Base-by-base conservation (phyloP, 2,113 vertebrate genomes). In the Danionella cerebrum region DNA sequence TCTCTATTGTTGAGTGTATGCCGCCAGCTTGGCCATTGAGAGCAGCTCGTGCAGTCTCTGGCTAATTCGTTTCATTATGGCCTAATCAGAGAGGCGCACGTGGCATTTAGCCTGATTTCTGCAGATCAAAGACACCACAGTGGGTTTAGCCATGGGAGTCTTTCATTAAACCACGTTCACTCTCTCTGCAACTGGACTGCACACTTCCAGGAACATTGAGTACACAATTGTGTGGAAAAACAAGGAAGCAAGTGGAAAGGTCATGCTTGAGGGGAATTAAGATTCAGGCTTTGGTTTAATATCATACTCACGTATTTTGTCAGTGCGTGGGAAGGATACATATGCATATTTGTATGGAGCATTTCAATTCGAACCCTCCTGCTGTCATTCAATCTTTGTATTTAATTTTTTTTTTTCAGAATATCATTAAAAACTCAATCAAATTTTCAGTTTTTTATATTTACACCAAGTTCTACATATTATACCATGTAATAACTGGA, bases 31-130 rank as follows among this genome's bases (percentile, higher is more conserved):
- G 24, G 27, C 31, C 44, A 5, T 35, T 24, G 60, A 48, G 60
- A 50, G 27, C 19, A n/a, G 19, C 16, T 64, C 47, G 36, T 41
- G 25, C 63, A 8, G 65, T 50, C 52, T 67, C 54, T 16, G 47
- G 65, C 60, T 76, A 76, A 76, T 76, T 72, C 66, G 60, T 69
- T 66, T 72, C 71, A 76, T 76, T 72, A 72, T 50, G 64, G 66
- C 45, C 44, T 63, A 72, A 72, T 69, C 74, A 66, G 66, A 31
- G 53, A 72, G 70, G 60, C 27, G 67, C 58, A 63, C 27, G 47
- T 52, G 44, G 54, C 59, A 59, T 72, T 76, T 69, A 76, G 67
- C 60, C 69, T 55, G 60, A 41, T 65, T 67, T 72, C 52, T 31
- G 27, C 47, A 70, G 51, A 63, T 64, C 62, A 66, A 29, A 76